Conservation (phyloP, 1,140 invertebrate genomes). For the Drosophila malerkotliana region DNA sequence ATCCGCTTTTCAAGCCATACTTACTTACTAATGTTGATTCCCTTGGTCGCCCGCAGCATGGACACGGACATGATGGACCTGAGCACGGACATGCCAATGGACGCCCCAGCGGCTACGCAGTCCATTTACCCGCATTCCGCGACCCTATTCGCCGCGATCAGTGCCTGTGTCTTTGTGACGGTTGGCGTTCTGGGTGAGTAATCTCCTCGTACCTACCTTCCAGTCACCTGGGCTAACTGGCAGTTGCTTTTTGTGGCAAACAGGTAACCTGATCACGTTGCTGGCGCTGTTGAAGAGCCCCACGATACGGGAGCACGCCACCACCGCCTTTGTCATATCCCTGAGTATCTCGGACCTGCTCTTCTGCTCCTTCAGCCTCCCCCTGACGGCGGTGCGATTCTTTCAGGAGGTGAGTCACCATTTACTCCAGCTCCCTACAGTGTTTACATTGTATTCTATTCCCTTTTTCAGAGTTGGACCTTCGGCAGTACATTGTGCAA, state of each 20-base stretch:
- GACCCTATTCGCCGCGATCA: slow-evolving; percentile 90
- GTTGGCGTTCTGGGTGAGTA: slow-evolving; percentile 90
- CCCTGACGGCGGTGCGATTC: slow-evolving; percentile 92
- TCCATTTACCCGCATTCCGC: slow-evolving; percentile 88
- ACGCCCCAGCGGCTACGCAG: slow-evolving; percentile 45
- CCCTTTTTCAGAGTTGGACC: slow-evolving; percentile 86
- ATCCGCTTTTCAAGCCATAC: no score
- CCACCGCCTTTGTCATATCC: slow-evolving; percentile 94
- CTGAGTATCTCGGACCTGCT: slow-evolving; percentile 93
- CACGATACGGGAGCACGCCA: slow-evolving; percentile 91
- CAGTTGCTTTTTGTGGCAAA: not conserved
- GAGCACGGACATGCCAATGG: slow-evolving; percentile 24
- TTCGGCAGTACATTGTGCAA: slow-evolving; percentile 91
- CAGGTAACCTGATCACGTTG: slow-evolving; percentile 93
- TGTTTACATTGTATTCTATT: not conserved
- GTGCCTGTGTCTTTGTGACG: slow-evolving; percentile 91
- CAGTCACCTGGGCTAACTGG: not conserved
- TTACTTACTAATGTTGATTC: not conserved
- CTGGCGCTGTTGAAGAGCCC: slow-evolving; percentile 90
- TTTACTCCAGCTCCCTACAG: not conserved
- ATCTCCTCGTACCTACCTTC: not conserved
- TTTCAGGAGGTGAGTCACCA: slow-evolving; percentile 86
- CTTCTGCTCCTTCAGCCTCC: slow-evolving; percentile 93
- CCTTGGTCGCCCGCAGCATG: slow-evolving; percentile 1
- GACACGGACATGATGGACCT: slow-evolving; percentile 8